A percentile compares a stretch with the other conserved stretches of the same genome.
These are phyloP conservation scores for Phaenicophaeus curvirostris DNA, from an alignment of 2,797 vertebrate genomes.

Conservation along the genomic window DNA sequence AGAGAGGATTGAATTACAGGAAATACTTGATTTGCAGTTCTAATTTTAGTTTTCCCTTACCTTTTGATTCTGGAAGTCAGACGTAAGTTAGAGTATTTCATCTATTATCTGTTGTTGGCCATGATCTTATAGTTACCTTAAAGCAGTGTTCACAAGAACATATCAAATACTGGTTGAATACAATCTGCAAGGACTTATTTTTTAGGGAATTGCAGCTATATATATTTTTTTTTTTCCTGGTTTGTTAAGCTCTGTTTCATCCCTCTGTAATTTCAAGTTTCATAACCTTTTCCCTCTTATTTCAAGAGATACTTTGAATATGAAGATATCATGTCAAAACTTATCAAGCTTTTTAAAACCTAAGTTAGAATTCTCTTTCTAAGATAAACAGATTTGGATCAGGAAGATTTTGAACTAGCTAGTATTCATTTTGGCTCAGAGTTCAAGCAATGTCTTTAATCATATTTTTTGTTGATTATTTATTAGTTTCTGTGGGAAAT, in stretches of 20 bases:
- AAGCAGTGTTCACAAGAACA: not conserved
- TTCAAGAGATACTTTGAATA: constrained; percentile 71
- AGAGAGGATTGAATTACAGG: not conserved
- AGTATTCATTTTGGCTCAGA: constrained; percentile 69
- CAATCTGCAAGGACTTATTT: constrained; percentile 60
- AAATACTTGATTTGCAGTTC: not conserved
- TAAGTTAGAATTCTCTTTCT: constrained; percentile 83
- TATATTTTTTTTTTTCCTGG: constrained; percentile 45
- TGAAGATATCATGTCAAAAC: constrained; percentile 77
- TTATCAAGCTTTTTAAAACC: constrained; percentile 73
- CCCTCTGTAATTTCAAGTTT: constrained; percentile 57
- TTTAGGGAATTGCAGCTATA: constrained; percentile 53
- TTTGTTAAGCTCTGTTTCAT: constrained; percentile 62
- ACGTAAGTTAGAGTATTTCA: not conserved
- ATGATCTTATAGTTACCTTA: not conserved
- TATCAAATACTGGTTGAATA: constrained; percentile 16
- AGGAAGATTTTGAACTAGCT: constrained; percentile 76
- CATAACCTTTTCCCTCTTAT: constrained; percentile 56
- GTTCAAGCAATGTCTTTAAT: constrained; percentile 80
- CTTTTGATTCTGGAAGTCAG: not conserved
- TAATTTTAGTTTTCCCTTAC: constrained; percentile 5
- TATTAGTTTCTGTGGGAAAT: constrained; percentile 82
- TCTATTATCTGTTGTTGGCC: not conserved
- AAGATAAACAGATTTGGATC: constrained; percentile 78
- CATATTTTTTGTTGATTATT: constrained; percentile 84